phyloP scores from a whole-genome alignment of 53 echinoderm and acorn worm genomes.

The Paracentrotus lividus region DNA sequence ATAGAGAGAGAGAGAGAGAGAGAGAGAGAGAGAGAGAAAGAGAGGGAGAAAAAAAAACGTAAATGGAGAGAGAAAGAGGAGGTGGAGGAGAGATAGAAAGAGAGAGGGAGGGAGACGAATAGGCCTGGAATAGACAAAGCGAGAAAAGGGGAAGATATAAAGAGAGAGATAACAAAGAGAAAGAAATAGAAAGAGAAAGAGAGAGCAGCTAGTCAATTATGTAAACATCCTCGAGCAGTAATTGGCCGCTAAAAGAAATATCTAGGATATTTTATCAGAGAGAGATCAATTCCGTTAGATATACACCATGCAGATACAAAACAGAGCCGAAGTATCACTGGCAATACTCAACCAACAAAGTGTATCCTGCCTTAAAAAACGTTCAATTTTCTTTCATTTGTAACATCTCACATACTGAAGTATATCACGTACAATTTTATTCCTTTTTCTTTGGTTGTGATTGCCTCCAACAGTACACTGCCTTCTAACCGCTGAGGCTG shows the following conservation, averaged over 20 bases:
- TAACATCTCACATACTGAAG: background rate
- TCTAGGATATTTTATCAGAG: slow-evolving; percentile 64
- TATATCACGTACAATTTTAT: background rate
- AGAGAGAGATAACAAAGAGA: no score
- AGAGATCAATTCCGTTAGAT: slow-evolving; percentile 39
- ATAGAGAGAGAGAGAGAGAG: background rate
- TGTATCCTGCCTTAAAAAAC: background rate
- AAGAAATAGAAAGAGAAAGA: no score
- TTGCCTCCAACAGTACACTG: background rate
- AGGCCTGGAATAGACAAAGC: no score
- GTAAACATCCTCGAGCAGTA: slow-evolving; percentile 68
- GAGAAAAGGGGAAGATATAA: no score
- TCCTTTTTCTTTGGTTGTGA: background rate
- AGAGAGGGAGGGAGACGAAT: background rate
- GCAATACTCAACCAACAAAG: background rate
- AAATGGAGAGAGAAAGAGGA: no score
- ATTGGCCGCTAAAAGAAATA: slow-evolving; percentile 35
- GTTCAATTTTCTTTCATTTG: background rate
- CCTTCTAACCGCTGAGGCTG: slow-evolving; percentile 19
- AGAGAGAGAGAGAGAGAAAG: no score
- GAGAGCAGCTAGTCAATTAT: background rate
- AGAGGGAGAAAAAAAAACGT: no score
- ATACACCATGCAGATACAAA: background rate
- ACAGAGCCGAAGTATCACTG: background rate
- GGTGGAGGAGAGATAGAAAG: no score